Conservation (phyloP, 2,797 vertebrate genomes). For the Brachyalestes nurse region DNA sequence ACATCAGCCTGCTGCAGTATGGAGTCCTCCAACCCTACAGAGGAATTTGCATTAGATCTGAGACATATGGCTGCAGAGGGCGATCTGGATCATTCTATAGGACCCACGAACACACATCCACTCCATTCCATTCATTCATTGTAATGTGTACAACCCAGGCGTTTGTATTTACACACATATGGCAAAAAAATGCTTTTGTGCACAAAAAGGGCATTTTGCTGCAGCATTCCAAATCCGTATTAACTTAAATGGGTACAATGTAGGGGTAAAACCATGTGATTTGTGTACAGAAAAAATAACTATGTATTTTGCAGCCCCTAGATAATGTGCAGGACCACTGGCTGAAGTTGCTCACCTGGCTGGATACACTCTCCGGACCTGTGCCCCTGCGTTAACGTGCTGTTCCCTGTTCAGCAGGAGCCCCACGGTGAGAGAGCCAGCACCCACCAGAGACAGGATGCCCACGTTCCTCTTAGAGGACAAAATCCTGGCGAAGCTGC, state of each 20-base stretch:
- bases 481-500: conserved; percentile 86
- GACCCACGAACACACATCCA: not conserved
- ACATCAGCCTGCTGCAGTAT: conserved; percentile 17
- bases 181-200: not conserved
- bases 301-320: not conserved
- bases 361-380: conserved; percentile 86
- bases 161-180: not conserved
- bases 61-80: conserved; percentile 18
- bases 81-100: conserved; percentile 15
- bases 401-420: conserved; percentile 84
- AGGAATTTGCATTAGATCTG: not conserved
- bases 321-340: not conserved
- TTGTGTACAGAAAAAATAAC: not conserved
- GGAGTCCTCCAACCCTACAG: conserved; percentile 13
- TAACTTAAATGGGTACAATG: no score
- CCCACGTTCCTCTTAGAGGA: conserved; percentile 78
- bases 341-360: conserved; percentile 81
- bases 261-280: not conserved
- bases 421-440: conserved; percentile 86
- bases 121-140: not conserved
- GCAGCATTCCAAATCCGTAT: not conserved
- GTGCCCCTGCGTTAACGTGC: conserved; percentile 76
- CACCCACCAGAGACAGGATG: conserved; percentile 86
- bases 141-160: not conserved
- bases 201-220: not conserved